Conservation (phyloP, 92 coral and sea anemone genomes). For the Bergia puertoricense region DNA sequence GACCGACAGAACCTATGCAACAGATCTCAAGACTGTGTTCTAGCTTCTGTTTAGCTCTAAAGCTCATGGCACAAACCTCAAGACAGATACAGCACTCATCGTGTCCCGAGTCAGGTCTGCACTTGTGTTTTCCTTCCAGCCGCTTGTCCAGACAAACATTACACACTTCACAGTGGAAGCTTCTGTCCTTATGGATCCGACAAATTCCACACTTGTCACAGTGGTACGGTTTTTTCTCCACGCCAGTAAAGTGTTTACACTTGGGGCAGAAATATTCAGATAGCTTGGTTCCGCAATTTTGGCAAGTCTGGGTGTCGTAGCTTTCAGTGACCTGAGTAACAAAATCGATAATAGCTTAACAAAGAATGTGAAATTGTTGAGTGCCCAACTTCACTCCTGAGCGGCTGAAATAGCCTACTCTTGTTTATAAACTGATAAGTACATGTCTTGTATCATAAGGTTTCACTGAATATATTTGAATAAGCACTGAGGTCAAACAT, state of each 20-base stretch:
- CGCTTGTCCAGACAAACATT: constrained; percentile 75
- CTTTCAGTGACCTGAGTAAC: constrained; percentile 50
- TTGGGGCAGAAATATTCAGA: constrained; percentile 76
- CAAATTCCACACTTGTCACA: constrained; percentile 82
- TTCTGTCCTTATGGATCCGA: constrained; percentile 69
- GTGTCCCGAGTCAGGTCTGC: constrained; percentile 77
- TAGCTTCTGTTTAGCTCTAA: background rate
- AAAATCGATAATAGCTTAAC: background rate
- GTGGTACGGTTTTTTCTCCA: constrained; percentile 71
- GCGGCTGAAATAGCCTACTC: background rate
- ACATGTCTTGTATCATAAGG: no score
- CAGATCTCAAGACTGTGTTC: no score
- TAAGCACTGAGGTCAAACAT: no score
- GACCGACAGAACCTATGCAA: no score
- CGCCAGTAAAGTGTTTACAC: constrained; percentile 76
- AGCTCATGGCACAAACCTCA: constrained; percentile 52
- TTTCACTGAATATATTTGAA: no score
- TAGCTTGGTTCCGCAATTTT: constrained; percentile 58
- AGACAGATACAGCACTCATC: constrained; percentile 81
- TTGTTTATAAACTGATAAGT: no score
- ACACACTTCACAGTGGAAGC: constrained; percentile 84
- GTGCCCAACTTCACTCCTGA: background rate
- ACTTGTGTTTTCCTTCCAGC: constrained; percentile 73
- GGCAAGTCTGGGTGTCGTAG: constrained; percentile 54
- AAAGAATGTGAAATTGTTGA: background rate